phyloP scores from a whole-genome alignment of 1,140 invertebrate species.

The Sitodiplosis mosellana region DNA sequence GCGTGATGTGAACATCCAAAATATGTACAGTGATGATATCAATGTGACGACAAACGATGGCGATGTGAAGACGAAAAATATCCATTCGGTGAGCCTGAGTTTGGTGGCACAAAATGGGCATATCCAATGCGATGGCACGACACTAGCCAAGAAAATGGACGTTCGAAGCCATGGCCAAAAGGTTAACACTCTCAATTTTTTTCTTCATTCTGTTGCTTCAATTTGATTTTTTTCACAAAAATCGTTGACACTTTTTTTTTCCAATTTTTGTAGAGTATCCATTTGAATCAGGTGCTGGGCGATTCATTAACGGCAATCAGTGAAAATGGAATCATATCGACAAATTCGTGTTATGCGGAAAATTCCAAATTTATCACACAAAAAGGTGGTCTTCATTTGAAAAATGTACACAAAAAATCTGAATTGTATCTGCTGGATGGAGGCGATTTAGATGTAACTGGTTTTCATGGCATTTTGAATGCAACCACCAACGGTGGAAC shows the following conservation, averaged over 20 bases:
- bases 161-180: slow-evolving; percentile 13
- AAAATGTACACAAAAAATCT: slow-evolving; percentile 19
- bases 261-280: slow-evolving; percentile 10
- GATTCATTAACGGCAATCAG: slow-evolving; percentile 14
- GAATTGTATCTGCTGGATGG: slow-evolving; percentile 14
- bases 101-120: slow-evolving; percentile 14
- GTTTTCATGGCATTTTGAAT: slow-evolving; percentile 18
- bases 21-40: slow-evolving; percentile 13
- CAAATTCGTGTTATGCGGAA: slow-evolving; percentile 19
- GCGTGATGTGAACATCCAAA: slow-evolving; percentile 9
- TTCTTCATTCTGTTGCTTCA: neutral
- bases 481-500: slow-evolving; percentile 14
- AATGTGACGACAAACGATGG: slow-evolving; percentile 8
- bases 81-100: slow-evolving; percentile 11
- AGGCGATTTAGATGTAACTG: slow-evolving; percentile 18
- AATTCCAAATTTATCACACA: slow-evolving; percentile 17
- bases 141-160: slow-evolving; percentile 13
- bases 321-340: slow-evolving; percentile 13
- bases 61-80: slow-evolving; percentile 14
- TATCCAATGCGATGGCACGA: slow-evolving; percentile 12
- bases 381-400: slow-evolving; percentile 14
- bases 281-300: slow-evolving; percentile 18
- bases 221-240: too few species aligned
- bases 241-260: neutral
- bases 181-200: slow-evolving; percentile 4